These are phyloP conservation scores for Drosophila mayri DNA, from an alignment of 1,140 invertebrate genomes.

Conservation along the genomic window DNA sequence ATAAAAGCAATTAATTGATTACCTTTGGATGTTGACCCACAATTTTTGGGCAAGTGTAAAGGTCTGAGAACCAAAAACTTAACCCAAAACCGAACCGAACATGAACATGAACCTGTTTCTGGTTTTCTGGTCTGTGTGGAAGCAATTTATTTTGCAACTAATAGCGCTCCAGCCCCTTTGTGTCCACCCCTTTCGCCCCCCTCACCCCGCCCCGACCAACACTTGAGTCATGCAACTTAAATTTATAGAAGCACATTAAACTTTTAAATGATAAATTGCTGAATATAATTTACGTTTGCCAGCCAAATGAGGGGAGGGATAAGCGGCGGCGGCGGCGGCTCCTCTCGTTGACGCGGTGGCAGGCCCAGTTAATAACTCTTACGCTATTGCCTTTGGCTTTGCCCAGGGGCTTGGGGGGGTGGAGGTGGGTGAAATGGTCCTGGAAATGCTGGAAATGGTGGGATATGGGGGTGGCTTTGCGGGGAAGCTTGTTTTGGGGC, in stretches of 20 bases:
- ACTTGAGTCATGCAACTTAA: slow-evolving; percentile 77
- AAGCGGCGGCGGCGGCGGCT: background rate
- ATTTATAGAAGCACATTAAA: slow-evolving; percentile 83
- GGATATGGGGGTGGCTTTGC: background rate
- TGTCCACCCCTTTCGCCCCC: background rate
- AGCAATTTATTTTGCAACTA: slow-evolving; percentile 79
- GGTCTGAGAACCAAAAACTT: slow-evolving; percentile 31
- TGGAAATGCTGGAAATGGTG: background rate
- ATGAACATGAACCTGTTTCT: slow-evolving; percentile 58
- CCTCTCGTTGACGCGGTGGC: slow-evolving; percentile 49
- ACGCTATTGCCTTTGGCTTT: slow-evolving; percentile 45
- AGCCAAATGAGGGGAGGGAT: slow-evolving; percentile 43
- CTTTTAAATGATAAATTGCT: slow-evolving; percentile 83
- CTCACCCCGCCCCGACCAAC: slow-evolving; percentile 9
- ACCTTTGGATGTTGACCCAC: too few species aligned
- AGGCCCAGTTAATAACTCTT: slow-evolving; percentile 81
- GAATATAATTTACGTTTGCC: slow-evolving; percentile 78
- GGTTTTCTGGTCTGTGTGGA: slow-evolving; percentile 52
- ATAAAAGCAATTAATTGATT: background rate
- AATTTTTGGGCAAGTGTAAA: background rate
- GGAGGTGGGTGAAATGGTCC: background rate
- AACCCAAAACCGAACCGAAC: slow-evolving; percentile 50
- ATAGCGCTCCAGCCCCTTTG: slow-evolving; percentile 44
- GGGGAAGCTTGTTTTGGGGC: slow-evolving; percentile 3
- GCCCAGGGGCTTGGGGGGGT: too few species aligned